These are phyloP conservation scores for Megatriorchis doriae DNA, from an alignment of 2,113 vertebrate species.

Conservation along the genomic window DNA sequence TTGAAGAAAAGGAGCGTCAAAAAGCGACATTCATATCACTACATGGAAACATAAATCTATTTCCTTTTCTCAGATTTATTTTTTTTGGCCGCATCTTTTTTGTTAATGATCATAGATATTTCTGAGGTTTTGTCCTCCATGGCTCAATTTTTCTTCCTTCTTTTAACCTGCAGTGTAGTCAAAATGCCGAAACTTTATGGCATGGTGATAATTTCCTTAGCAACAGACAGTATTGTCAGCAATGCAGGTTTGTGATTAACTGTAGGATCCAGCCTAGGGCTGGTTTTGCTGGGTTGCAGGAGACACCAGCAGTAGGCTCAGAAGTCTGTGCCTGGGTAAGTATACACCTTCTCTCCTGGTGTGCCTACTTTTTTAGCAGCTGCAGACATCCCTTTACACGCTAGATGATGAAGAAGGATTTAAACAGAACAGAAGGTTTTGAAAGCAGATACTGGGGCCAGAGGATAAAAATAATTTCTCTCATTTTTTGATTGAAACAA, in stretches of 20 bases:
- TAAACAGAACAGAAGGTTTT: not conserved
- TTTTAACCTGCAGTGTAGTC: constrained; percentile 25
- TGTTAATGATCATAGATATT: not conserved
- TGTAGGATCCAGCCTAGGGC: not conserved
- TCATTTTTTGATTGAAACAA: not conserved
- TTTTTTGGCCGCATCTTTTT: not conserved
- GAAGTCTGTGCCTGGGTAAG: not conserved
- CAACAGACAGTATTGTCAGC: constrained; percentile 5
- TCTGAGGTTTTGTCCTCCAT: constrained; percentile 3
- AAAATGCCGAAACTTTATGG: constrained; percentile 26
- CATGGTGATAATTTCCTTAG: constrained; percentile 29
- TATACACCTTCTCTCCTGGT: not conserved
- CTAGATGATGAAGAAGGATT: not conserved
- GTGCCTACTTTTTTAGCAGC: not conserved
- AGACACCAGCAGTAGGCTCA: not conserved
- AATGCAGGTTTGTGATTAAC: not conserved
- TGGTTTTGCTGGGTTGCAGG: not conserved
- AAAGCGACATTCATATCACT: not conserved
- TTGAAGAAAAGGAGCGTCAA: constrained; percentile 7
- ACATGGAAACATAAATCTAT: not conserved
- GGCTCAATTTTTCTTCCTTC: not conserved
- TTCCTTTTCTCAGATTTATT: not conserved
- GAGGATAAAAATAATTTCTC: not conserved
- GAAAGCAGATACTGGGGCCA: not conserved
- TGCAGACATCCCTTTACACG: not conserved